These are phyloP conservation scores for Andrena chrysosceles DNA, from an alignment of 2,888 invertebrate species.

Conservation along the genomic window DNA sequence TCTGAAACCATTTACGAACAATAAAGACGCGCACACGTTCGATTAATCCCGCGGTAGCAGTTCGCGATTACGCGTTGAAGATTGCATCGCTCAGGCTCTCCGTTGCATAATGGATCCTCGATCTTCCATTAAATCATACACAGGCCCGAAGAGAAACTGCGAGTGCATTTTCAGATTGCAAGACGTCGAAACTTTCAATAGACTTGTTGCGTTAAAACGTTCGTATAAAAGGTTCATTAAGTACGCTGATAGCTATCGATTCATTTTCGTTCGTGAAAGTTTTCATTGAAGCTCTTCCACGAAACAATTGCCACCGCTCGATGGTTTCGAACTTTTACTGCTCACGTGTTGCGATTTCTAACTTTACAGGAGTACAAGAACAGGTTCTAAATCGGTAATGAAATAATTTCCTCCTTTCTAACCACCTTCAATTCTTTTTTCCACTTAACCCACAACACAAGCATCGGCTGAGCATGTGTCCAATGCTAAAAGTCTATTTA, in stretches of 20 bases:
- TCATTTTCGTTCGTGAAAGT: constrained; percentile 12
- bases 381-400: neutral
- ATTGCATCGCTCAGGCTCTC: constrained; percentile 46
- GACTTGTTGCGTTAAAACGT: constrained; percentile 14
- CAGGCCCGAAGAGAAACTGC: constrained; percentile 35
- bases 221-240: constrained; percentile 44
- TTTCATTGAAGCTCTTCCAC: neutral
- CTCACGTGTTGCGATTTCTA: neutral
- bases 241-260: constrained; percentile 20
- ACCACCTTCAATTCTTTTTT: no score
- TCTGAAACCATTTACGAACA: constrained; percentile 22
- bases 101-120: constrained; percentile 50
- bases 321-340: neutral
- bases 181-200: constrained; percentile 31
- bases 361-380: neutral
- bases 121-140: constrained; percentile 58
- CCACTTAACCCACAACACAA: no score
- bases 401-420: neutral
- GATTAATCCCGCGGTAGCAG: constrained; percentile 50
- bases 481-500: no score
- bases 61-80: constrained; percentile 57
- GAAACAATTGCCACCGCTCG: neutral
- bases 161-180: constrained; percentile 43
- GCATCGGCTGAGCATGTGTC: no score
- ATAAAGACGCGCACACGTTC: constrained; percentile 7